Percentiles rank a stretch among this genome's conserved stretches.
phyloP scores from a whole-genome alignment of 2,888 invertebrate genomes.

The Dugesia japonica region DNA sequence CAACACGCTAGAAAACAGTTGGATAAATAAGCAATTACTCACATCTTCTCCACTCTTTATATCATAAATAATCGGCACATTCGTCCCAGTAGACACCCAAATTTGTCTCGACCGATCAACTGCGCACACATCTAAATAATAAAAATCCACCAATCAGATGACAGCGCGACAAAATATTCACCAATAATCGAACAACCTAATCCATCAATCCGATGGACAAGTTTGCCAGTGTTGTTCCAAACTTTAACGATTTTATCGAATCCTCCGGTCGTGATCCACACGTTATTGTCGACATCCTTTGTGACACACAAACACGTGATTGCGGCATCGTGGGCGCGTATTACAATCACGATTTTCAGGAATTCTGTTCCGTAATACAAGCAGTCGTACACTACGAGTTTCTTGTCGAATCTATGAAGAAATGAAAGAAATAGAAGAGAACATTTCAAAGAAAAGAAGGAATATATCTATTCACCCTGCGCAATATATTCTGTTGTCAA shows the following conservation, averaged over 20 bases:
- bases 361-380: slow-evolving; percentile 40
- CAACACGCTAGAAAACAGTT: too few relatives aligned
- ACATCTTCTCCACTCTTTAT: slow-evolving; percentile 48
- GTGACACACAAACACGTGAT: slow-evolving; percentile 44
- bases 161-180: neutral
- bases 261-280: slow-evolving; percentile 46
- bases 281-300: slow-evolving; percentile 45
- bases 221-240: slow-evolving; percentile 46
- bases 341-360: neutral
- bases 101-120: neutral
- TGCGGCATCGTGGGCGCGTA: slow-evolving; percentile 45
- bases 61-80: slow-evolving; percentile 40
- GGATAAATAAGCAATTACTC: too few relatives aligned
- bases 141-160: neutral
- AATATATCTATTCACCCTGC: too few relatives aligned
- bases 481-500: slow-evolving; percentile 45
- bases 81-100: neutral
- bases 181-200: slow-evolving; percentile 43
- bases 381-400: slow-evolving; percentile 46
- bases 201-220: slow-evolving; percentile 42
- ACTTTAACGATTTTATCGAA: slow-evolving; percentile 48
- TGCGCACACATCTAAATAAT: neutral
- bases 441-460: too few relatives aligned
- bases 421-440: too few relatives aligned
- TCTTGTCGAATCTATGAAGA: slow-evolving; percentile 41